A percentile compares a stretch with the other conserved stretches of the same genome.
Conservation (phyloP, 2,888 invertebrate genomes). For the Macrophya annulata region DNA sequence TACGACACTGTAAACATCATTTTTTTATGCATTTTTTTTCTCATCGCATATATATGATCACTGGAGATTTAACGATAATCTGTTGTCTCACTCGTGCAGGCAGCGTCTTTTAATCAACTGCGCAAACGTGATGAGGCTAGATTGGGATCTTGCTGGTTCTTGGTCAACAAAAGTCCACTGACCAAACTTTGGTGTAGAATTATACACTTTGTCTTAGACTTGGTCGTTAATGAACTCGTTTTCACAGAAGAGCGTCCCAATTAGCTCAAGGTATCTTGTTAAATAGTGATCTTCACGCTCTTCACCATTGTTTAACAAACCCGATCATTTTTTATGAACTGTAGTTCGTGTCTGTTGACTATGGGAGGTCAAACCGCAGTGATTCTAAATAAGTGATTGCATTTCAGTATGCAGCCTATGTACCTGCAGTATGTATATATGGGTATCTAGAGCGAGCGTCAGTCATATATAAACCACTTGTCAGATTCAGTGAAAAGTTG, state of each 20-base stretch:
- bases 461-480: slow-evolving; percentile 35
- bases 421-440: neutral
- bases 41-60: neutral
- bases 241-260: slow-evolving; percentile 18
- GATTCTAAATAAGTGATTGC: slow-evolving; percentile 8
- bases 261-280: slow-evolving; percentile 13
- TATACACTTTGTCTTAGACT: slow-evolving; percentile 22
- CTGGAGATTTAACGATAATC: slow-evolving; percentile 1
- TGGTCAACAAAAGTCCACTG: slow-evolving; percentile 35
- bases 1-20: slow-evolving; percentile 2
- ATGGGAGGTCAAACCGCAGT: neutral
- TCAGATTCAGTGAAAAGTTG: slow-evolving; percentile 41
- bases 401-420: neutral
- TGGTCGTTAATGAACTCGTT: slow-evolving; percentile 24
- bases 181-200: slow-evolving; percentile 29
- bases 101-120: neutral
- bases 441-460: slow-evolving; percentile 21
- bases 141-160: slow-evolving; percentile 42
- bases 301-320: neutral
- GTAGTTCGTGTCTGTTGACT: neutral
- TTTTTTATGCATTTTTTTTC: neutral
- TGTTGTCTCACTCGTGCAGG: neutral
- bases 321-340: neutral
- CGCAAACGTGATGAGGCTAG: neutral
- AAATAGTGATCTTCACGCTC: neutral